Percentiles rank a stretch among this genome's conserved stretches.
Conservation (phyloP, 2,113 vertebrate species). For the Sula dactylatra region DNA sequence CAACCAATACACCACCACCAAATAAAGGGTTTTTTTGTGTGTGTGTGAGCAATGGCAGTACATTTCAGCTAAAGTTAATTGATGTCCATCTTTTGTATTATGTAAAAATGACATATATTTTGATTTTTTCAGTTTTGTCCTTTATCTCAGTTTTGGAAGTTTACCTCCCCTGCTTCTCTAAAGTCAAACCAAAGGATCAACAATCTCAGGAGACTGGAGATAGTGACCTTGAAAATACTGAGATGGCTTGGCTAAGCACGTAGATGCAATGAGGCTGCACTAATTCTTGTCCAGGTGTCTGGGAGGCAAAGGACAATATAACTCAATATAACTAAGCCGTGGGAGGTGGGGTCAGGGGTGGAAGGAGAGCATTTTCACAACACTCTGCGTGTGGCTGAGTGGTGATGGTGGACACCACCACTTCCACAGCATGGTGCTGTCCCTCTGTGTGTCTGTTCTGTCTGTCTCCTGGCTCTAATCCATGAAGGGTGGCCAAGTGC, state of each 20-base stretch:
- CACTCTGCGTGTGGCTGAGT: not conserved
- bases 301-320: not conserved
- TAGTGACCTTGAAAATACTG: conserved; percentile 46
- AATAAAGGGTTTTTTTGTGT: not conserved
- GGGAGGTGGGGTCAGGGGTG: not conserved
- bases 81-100: not conserved
- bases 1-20: not conserved
- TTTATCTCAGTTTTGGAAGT: not conserved
- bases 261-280: not conserved
- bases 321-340: not conserved
- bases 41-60: not conserved
- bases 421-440: not conserved
- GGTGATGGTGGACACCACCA: no score
- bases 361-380: not conserved
- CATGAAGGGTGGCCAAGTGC: not conserved
- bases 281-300: conserved; percentile 42
- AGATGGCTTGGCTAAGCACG: conserved; percentile 26
- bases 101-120: not conserved
- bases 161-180: not conserved
- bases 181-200: not conserved
- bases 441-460: not conserved
- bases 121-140: not conserved
- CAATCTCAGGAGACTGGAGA: not conserved
- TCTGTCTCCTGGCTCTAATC: not conserved
- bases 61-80: not conserved